These are phyloP conservation scores for Trimorus sp. DNA, from an alignment of 2,888 invertebrate genomes.

Conservation along the genomic window DNA sequence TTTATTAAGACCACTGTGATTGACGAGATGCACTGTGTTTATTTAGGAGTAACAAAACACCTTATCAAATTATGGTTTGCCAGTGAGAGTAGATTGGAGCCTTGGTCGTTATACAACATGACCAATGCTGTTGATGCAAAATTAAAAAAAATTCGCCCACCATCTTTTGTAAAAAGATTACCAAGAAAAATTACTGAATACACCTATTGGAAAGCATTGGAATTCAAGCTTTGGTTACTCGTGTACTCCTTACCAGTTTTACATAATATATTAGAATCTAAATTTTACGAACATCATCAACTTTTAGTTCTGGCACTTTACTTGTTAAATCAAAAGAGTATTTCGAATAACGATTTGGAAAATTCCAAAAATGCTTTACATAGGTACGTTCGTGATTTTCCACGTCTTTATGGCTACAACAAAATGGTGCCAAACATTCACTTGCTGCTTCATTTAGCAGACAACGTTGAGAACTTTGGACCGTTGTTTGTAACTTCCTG, in stretches of 20 bases:
- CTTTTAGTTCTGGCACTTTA: constrained; percentile 60
- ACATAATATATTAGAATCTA: constrained; percentile 48
- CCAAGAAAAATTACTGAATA: constrained; percentile 55
- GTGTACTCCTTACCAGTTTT: constrained; percentile 66
- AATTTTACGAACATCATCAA: constrained; percentile 63
- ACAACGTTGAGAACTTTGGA: not conserved
- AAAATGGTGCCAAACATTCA: not conserved
- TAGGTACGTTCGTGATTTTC: not conserved
- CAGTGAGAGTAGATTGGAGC: not conserved
- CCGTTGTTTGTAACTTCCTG: not conserved
- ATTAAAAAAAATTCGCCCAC: no score
- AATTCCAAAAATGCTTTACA: not conserved
- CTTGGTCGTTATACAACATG: constrained; percentile 3
- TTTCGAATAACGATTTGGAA: constrained; percentile 23
- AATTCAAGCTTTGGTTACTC: constrained; percentile 60
- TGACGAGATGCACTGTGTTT: no score
- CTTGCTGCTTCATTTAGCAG: not conserved
- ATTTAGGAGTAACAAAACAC: no score
- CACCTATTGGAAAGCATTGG: constrained; percentile 65
- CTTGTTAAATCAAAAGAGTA: constrained; percentile 48
- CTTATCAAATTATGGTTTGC: constrained; percentile 49
- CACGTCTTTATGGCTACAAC: not conserved
- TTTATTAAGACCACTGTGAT: constrained; percentile 22
- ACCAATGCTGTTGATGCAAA: constrained; percentile 38
- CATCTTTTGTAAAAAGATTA: constrained; percentile 55